Evolutionary conservation across 2,888 invertebrate genomes (phyloP), one percentile per base, ranked within the genome.

Genomic region (Eristalinus aeneus): DNA sequence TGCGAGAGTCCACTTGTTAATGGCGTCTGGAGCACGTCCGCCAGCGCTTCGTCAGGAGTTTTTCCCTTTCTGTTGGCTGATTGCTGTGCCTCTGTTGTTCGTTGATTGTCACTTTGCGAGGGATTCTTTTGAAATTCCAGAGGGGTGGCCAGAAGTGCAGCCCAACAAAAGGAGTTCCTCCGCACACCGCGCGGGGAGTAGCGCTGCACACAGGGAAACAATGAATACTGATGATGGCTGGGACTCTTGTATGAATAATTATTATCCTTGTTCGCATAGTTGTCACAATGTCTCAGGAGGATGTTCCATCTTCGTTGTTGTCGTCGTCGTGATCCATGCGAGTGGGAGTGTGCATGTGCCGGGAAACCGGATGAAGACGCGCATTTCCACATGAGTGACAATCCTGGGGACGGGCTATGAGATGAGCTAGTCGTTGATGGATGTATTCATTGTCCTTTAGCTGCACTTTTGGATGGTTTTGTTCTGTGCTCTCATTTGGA

Each of bases 211-310:
- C 72, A 67, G 76, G 76, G 81, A 76, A 76, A 81, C 85, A 81
- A 85, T 85, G 85, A 85, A 81, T 81, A 76, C 85, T 85, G 85
- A 85, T 85, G 85, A 85, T 85, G 85, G 81, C 58, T 81, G 80
- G 76, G 85, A 85, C 72, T 85, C 72, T 80, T 58, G 76, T 85
- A 85, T 85, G 85, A 85, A 85, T 85, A 85, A 85, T 85, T 85
- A 76, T 85, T 81, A 85, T 85, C 85, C 76, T 81, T 77, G 86
- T 77, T 77, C 86, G 73, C 81, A 82, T 86, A 74, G 77, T 82
- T 86, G 85, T 81, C 76, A 86, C 77, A 86, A 81, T 81, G 81
- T 86, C 85, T 81, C 76, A 64, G 23, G 73, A 81, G 85, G 76
- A 82, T 86, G 69, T 86, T 81, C 81, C 72, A 76, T 81, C 80